Base-by-base conservation (phyloP, 2,888 invertebrate genomes). In the Caenorhabditis macrosperma region DNA sequence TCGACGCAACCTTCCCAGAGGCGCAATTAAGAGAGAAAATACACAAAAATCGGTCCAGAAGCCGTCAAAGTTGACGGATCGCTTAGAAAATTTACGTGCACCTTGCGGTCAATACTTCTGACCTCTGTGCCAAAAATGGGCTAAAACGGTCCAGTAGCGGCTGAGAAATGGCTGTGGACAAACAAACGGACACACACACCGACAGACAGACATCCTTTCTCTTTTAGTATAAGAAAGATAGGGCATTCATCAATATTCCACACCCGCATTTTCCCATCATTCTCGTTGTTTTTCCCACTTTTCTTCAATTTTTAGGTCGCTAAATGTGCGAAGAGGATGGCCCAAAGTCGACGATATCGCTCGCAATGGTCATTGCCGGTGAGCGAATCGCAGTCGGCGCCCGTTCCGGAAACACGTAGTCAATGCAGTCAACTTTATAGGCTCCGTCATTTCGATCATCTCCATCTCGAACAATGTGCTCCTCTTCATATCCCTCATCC, bases 391-490 rank as follows among this genome's bases (percentile, higher is more conserved):
- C 20, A 33, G 33, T 7, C 38, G 38, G 24, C 26, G 20, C 41
- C 4, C 20, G 17, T 33, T 0, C 35, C 46, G 12, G 15, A 35
- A 17, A 52, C 7, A 15, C 22, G 15, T 30, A 61, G 12, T 33
- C 17, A 50, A 41, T 64, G 24, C 38, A 59, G 66, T 44, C 0
- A 63, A 24, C 22, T 28, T 57, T 82, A 28, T 61, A 83, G 83
- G 83, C 30, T 81, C 81, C 0, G 7, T 77, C 24, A 74, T 83
- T 22, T 81, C 81, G n/a, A 64, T 81, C 20, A 55, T 83, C 7
- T 83, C 83, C 15, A 68, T 83, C 24, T 72, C 71, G 15, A 79
- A 81, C 44, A 83, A 83, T 63, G 59, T 77, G 38, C 64, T 81
- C n/a, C 33, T 83, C 3, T 83, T 83, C 55, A 81, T 76, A n/a